Base-by-base conservation (phyloP, 2,113 vertebrate genomes). In the Callorhinus ursinus region DNA sequence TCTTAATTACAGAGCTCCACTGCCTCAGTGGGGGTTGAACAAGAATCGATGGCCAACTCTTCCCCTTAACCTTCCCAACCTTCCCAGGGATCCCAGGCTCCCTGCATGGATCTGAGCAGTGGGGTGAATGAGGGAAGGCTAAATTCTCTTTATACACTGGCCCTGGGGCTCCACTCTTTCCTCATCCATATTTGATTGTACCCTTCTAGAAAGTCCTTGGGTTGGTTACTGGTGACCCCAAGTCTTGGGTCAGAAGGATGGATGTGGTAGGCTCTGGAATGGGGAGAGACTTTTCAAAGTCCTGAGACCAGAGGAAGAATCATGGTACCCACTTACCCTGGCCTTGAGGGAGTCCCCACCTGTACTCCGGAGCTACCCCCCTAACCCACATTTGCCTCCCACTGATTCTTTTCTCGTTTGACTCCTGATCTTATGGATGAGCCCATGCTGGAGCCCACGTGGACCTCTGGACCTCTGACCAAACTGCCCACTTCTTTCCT, bases 361-460 rank as follows among this genome's bases (percentile, higher is more conserved):
- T 28, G 12, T n/a, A 5, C 57, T 42, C 4, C 26, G 13, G 6
- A 31, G 36, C 39, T 22, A 24, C 12, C 28, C 28, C 5, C 31
- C 0, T 39, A 39, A 5, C 26, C 42, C 13, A 14, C 4, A 4
- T 15, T n/a, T 18, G 51, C 49, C 67, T 74, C 69, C 7, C 42
- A 86, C 5, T 18, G 28, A 46, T 28, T 81, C 33, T 76, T 67
- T 36, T 26, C 71, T 49, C 22, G 72, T 28, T 74, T 77, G 69
- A 51, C 8, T 13, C 55, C 63, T 80, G 65, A 59, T n/a, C 36
- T 61, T 26, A n/a, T 24, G 46, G 42, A 53, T 33, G 19, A 53
- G 46, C 42, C 1, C 63, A 1, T 69, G 67, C 11, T 67, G 1
- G 49, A 88, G 36, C 61, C 42, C 1, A 1, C 6, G 0, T 3